These are phyloP conservation scores for Zelostemma sp. DNA, from an alignment of 1,140 invertebrate genomes.

Conservation along the genomic window DNA sequence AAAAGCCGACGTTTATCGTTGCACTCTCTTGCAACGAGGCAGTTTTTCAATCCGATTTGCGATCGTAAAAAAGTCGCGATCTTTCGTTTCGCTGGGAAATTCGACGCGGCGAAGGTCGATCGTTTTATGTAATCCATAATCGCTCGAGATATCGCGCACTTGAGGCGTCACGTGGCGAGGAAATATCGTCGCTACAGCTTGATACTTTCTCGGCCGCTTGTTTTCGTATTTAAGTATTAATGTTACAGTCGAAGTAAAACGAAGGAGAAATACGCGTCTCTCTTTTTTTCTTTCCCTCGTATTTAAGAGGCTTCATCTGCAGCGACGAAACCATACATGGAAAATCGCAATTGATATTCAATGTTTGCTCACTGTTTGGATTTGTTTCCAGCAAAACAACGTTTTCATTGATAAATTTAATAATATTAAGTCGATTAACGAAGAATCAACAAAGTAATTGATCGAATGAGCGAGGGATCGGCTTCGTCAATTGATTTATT, in stretches of 20 bases:
- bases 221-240: not conserved
- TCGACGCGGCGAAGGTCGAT: too few relatives aligned
- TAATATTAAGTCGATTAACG: too few relatives aligned
- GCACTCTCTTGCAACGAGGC: too few relatives aligned
- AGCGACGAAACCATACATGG: slow-evolving; percentile 2
- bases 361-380: not conserved
- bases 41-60: too few relatives aligned
- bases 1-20: not conserved
- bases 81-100: too few relatives aligned
- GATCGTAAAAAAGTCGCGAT: too few relatives aligned
- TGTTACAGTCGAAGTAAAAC: not conserved
- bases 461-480: too few relatives aligned
- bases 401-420: too few relatives aligned
- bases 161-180: not conserved
- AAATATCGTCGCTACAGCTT: not conserved
- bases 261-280: not conserved
- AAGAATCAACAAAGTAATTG: too few relatives aligned
- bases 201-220: not conserved
- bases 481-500: too few relatives aligned
- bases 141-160: not conserved
- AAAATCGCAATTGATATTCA: not conserved
- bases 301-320: not conserved
- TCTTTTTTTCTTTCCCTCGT: not conserved
- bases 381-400: not conserved
- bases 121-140: too few relatives aligned